A percentile compares a stretch with the other conserved stretches of the same genome.
Conservation (phyloP, 2,797 vertebrate genomes). For the Sebastes paucispinis region DNA sequence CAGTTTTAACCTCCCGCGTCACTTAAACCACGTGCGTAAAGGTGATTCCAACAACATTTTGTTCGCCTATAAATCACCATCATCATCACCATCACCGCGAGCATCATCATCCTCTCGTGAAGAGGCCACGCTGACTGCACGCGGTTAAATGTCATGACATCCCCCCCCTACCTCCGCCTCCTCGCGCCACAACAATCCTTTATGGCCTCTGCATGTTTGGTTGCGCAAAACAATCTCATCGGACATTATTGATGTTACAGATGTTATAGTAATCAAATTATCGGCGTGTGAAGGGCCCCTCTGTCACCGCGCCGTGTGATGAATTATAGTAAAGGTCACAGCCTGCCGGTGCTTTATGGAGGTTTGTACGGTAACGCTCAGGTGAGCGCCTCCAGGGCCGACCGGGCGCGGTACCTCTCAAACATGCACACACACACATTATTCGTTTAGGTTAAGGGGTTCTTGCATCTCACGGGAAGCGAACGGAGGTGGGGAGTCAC, state of each 20-base stretch:
- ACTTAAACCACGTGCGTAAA: slow-evolving; percentile 13
- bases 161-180: not conserved
- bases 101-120: slow-evolving; percentile 17
- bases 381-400: slow-evolving; percentile 64
- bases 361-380: slow-evolving; percentile 74
- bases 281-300: slow-evolving; percentile 83
- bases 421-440: not conserved
- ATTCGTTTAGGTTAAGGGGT: slow-evolving; percentile 36
- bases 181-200: slow-evolving; percentile 61
- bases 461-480: not conserved
- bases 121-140: slow-evolving; percentile 43
- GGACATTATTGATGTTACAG: slow-evolving; percentile 86
- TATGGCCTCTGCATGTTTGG: slow-evolving; percentile 83
- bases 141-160: slow-evolving; percentile 76
- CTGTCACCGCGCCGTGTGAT: slow-evolving; percentile 72
- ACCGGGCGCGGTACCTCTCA: not conserved
- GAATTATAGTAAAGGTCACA: slow-evolving; percentile 85
- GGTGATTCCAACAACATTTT: slow-evolving; percentile 14
- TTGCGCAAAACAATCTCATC: slow-evolving; percentile 85
- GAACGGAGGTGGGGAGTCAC: not conserved
- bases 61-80: slow-evolving; percentile 9
- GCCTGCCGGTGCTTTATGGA: slow-evolving; percentile 71
- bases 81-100: slow-evolving; percentile 7
- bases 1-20: not conserved
- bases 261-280: slow-evolving; percentile 87